Evolutionary conservation across 2,113 vertebrate genomes (phyloP).

Genomic region (Malaclemys terrapin): DNA sequence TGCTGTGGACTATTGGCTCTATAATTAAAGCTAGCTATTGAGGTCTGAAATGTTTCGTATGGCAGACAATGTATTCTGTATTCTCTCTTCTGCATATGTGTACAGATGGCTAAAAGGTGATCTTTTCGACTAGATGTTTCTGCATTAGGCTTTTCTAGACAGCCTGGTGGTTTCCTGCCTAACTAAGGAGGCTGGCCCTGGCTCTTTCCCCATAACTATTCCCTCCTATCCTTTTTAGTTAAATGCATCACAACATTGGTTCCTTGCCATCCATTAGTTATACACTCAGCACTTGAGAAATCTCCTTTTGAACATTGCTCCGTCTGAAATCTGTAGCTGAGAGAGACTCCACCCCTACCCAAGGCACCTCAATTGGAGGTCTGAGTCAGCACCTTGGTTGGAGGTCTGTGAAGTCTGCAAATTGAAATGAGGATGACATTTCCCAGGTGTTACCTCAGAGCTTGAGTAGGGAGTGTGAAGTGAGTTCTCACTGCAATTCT

Average conservation of each 20-base stretch:
- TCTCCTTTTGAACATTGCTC: not conserved
- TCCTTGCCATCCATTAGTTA: not conserved
- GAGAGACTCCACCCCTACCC: not conserved
- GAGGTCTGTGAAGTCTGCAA: not conserved
- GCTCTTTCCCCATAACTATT: not conserved
- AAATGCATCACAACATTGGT: not conserved
- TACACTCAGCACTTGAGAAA: not conserved
- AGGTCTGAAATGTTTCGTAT: not conserved
- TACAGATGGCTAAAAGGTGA: not conserved
- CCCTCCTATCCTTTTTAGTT: not conserved
- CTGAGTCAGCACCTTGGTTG: not conserved
- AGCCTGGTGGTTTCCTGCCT: not conserved
- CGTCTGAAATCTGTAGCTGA: not conserved
- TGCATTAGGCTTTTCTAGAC: not conserved
- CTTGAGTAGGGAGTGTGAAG: not conserved
- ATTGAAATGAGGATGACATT: not conserved
- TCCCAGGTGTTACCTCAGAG: not conserved
- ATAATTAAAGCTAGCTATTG: not conserved
- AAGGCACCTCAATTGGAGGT: not conserved
- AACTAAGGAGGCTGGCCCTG: not conserved
- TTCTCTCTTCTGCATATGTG: not conserved
- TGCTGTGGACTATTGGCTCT: not conserved
- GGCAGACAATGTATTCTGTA: not conserved
- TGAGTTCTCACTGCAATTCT: fast-evolving
- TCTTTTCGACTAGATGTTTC: not conserved